Evolutionary conservation across 2,113 vertebrate species (phyloP).

Genomic region (Paramormyrops kingsleyae): DNA sequence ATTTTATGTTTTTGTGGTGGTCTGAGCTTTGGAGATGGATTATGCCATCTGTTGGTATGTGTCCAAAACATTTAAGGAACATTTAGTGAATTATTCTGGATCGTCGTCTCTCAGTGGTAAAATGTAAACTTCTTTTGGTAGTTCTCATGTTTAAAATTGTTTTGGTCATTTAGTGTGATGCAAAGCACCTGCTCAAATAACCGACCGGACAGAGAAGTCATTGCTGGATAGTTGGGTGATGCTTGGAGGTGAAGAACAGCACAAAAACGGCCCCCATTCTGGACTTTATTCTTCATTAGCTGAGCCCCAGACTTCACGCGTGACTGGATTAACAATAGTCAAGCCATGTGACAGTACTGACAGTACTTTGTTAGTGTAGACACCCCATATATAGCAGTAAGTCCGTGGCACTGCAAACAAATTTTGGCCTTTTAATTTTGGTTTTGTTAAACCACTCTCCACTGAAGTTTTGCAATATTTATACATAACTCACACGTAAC

Average conservation of each 20-base stretch:
- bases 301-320: not conserved
- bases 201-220: not conserved
- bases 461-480: not conserved
- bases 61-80: constrained; percentile 2
- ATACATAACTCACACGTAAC: not conserved
- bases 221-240: not conserved
- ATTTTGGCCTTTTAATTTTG: not conserved
- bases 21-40: constrained; percentile 20
- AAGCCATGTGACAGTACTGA: not conserved
- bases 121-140: not conserved
- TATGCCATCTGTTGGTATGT: not conserved
- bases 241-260: not conserved
- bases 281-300: not conserved
- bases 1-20: constrained; percentile 50
- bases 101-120: not conserved
- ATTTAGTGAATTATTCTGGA: not conserved
- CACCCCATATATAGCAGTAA: not conserved
- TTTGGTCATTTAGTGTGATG: not conserved
- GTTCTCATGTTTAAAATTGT: not conserved
- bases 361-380: not conserved
- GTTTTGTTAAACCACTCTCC: not conserved
- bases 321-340: not conserved
- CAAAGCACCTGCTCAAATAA: not conserved
- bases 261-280: not conserved
- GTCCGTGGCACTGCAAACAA: not conserved